Evolutionary conservation across 2,888 invertebrate species (phyloP).

Genomic region (Caenorhabditis sulstoni): DNA sequence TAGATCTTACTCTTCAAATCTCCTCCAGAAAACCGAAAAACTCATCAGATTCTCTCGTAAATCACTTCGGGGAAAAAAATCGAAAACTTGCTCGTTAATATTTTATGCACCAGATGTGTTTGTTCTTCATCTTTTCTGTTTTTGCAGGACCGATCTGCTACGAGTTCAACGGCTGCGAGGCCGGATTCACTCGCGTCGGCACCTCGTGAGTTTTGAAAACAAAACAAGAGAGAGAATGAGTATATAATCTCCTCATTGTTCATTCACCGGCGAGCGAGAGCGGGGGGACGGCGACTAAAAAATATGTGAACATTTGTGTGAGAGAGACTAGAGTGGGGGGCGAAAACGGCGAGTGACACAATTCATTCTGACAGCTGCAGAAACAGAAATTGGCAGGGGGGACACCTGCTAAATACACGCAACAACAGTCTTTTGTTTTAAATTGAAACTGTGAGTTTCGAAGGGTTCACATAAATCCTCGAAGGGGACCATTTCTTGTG

Average conservation of each 20-base stretch:
- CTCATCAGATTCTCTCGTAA: neutral
- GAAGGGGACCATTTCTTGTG: neutral
- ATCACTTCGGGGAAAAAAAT: constrained; percentile 3
- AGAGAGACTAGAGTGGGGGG: neutral
- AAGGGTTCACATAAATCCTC: too few species aligned
- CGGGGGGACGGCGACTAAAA: too few species aligned
- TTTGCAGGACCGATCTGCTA: constrained; percentile 72
- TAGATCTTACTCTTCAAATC: too few species aligned
- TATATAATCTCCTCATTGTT: constrained; percentile 1
- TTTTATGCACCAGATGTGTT: constrained; percentile 28
- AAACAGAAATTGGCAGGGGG: too few species aligned
- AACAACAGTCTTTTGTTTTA: too few species aligned
- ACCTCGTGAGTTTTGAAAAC: constrained; percentile 66
- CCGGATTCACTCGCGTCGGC: constrained; percentile 65
- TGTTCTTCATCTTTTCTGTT: constrained; percentile 17
- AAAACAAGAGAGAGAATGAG: neutral
- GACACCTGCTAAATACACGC: too few species aligned
- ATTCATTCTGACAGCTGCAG: constrained; percentile 54
- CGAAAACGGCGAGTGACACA: constrained; percentile 20
- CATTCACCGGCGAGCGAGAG: too few species aligned
- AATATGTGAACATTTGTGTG: constrained; percentile 11
- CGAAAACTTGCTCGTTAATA: too few species aligned
- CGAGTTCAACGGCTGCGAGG: constrained; percentile 73
- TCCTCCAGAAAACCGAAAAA: too few species aligned
- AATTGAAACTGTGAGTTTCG: too few species aligned